Evolutionary conservation across 2,888 invertebrate species (phyloP), one percentile per base, ranked within the genome.

Genomic region (Reticulitermes lucifugus): DNA sequence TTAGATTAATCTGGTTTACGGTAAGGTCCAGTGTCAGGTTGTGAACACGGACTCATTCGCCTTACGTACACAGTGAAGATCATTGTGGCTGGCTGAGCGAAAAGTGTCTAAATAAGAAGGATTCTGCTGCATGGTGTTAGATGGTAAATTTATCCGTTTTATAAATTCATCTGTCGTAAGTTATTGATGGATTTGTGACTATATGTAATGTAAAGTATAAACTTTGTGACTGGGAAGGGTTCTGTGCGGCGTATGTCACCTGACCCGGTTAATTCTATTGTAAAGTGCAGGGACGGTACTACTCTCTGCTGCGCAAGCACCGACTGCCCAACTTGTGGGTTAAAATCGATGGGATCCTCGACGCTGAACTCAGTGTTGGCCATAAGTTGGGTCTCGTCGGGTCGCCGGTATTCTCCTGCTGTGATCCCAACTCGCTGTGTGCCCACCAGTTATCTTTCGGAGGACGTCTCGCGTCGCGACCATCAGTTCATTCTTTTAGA

Each of bases 281-380:
- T 41, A 18, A n/a, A 10, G 65, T 65, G 10, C 65, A 25, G n/a
- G 65, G 55, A 18, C 55, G 14, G 55, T 4, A 18, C 55, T 55
- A 18, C 55, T 2, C 18, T 18, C 35, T 5, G 41, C 41, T 73
- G 73, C 73, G 73, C 73, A 73, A 14, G 73, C 21, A 29, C 73
- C 41, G 73, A 9, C 73, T 41, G 73, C 41, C 73, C 29, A 73
- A 73, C 73, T 71, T 73, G 41, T 10, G 73, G 73, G 41, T 80
- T 80, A 80, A 84, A 84, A 84, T 84, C 84, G 84, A 84, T 84
- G 84, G 51, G 5, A 41, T 73, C 10, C 73, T 70, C 84, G 71
- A 55, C 71, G 84, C 21, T 73, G 29, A 65, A 80, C 41, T 71
- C 84, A 84, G 84, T 80, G 84, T 65, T 51, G 79, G 60, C 81